A percentile compares a stretch with the other conserved stretches of the same genome.
Evolutionary conservation across 2,888 invertebrate species (phyloP).

Genomic region (Coelinius sp.): DNA sequence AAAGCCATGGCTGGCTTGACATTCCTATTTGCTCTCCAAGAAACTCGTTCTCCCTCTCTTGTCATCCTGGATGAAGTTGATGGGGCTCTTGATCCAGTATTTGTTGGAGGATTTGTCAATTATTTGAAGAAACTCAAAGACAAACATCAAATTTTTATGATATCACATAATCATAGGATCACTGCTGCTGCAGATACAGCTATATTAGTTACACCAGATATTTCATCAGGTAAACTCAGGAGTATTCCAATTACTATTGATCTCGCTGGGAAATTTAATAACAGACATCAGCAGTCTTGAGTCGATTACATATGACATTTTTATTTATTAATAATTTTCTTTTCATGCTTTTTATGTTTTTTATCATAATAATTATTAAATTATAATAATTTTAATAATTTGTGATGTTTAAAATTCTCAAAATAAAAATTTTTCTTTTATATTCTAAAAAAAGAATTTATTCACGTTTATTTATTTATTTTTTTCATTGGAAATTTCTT

Average conservation of each 20-base stretch:
- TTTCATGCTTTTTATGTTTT: not conserved
- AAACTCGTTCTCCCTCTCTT: constrained; percentile 92
- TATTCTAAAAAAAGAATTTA: no score
- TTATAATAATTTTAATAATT: not conserved
- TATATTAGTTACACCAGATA: not conserved
- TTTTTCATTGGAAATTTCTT: no score
- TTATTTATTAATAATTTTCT: not conserved
- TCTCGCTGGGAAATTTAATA: not conserved
- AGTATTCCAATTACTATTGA: not conserved
- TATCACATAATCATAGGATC: not conserved
- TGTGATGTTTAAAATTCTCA: not conserved
- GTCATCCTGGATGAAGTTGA: constrained; percentile 99
- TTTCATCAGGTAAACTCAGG: not conserved
- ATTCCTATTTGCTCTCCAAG: constrained; percentile 93
- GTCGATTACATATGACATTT: not conserved
- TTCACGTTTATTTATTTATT: no score
- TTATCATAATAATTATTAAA: no score
- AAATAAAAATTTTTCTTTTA: no score
- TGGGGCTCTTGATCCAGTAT: constrained; percentile 87
- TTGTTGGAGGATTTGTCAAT: not conserved
- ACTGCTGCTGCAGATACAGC: not conserved
- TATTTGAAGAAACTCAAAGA: not conserved
- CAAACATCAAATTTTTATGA: not conserved
- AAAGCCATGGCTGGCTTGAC: constrained; percentile 97
- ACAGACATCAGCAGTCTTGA: not conserved